Evolutionary conservation across 1,140 invertebrate genomes (phyloP).

Genomic region (Laodelphax striatellus): DNA sequence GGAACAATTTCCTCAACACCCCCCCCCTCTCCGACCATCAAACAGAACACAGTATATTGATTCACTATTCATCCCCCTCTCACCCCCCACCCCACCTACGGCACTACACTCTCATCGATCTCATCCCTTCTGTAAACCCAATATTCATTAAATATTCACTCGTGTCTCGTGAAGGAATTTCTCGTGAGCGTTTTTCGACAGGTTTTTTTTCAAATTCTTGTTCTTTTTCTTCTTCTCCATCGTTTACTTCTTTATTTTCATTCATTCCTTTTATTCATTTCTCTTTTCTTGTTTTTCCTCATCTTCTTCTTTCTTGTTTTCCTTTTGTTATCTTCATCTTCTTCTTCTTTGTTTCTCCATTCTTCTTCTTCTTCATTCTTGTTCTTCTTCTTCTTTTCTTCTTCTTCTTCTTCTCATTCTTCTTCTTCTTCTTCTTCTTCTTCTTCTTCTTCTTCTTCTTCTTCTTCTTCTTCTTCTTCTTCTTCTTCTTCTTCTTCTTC

Average conservation of each 20-base stretch:
- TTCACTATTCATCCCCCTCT: neutral
- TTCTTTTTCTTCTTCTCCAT: neutral
- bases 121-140: neutral
- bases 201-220: neutral
- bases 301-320: no score
- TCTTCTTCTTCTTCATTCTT: neutral
- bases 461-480: no score
- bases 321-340: neutral
- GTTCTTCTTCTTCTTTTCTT: neutral
- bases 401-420: no score
- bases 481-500: neutral
- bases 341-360: no score
- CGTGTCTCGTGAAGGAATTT: no score
- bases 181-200: no score
- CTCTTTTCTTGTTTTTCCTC: no score
- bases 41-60: slow-evolving; percentile 5
- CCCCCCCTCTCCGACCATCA: neutral
- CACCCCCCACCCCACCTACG: neutral
- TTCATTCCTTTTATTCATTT: no score
- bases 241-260: no score
- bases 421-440: neutral
- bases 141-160: neutral
- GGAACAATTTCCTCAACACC: slow-evolving; percentile 8
- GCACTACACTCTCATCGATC: neutral
- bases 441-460: no score